A percentile compares a stretch with the other conserved stretches of the same genome.
These are phyloP conservation scores for Sorex fumeus DNA, from an alignment of 2,113 vertebrate genomes.

Conservation along the genomic window DNA sequence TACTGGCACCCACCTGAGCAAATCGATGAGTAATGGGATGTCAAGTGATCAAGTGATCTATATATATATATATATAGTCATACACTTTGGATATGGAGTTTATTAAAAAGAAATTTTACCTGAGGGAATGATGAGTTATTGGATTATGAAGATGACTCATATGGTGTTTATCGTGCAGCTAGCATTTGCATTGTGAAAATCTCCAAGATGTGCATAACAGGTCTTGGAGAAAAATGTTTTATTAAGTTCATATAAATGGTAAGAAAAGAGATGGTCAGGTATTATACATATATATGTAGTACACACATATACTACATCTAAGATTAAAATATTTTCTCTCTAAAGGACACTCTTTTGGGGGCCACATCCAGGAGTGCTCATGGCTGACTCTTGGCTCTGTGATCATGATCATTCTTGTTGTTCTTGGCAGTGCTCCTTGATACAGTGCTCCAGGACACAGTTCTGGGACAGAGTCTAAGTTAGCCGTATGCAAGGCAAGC, in stretches of 20 bases:
- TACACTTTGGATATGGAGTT: conserved; percentile 35
- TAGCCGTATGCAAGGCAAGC: too few relatives aligned
- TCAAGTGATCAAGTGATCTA: too few relatives aligned
- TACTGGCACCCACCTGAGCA: too few relatives aligned
- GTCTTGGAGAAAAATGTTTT: background rate
- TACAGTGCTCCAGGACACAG: too few relatives aligned
- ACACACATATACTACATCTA: background rate
- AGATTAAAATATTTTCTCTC: background rate
- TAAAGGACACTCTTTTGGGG: background rate
- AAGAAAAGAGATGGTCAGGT: background rate
- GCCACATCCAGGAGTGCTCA: too few relatives aligned
- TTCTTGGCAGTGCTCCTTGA: too few relatives aligned
- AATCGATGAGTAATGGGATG: too few relatives aligned
- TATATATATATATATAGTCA: too few relatives aligned
- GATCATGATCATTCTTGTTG: too few relatives aligned
- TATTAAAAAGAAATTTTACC: conserved; percentile 38
- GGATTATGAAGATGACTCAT: background rate
- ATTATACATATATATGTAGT: background rate
- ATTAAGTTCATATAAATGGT: background rate
- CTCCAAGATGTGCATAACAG: background rate
- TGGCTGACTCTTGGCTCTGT: too few relatives aligned
- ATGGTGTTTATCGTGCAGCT: background rate
- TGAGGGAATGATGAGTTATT: background rate
- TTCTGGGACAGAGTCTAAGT: too few relatives aligned
- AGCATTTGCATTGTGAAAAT: background rate